A percentile compares a stretch with the other conserved stretches of the same genome.
Evolutionary conservation across 2,888 invertebrate genomes (phyloP).

Genomic region (Drosophila vallismaia): DNA sequence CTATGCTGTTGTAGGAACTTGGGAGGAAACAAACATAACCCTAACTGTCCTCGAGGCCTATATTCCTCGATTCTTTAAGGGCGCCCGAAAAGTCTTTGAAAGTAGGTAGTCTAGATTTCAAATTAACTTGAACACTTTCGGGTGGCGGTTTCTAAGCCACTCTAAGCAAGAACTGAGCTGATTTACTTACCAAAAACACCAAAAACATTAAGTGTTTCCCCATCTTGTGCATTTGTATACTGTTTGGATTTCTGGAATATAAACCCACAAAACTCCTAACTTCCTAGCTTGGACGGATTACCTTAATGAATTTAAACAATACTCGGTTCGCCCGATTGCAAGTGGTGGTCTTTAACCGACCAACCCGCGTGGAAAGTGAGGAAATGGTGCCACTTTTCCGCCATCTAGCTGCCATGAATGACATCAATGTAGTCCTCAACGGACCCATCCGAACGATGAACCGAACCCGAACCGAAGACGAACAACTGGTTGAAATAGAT

Average conservation of each 20-base stretch:
- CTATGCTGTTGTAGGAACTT: slow-evolving; percentile 93
- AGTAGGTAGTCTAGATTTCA: slow-evolving; percentile 22
- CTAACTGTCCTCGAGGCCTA: slow-evolving; percentile 92
- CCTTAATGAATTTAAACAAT: slow-evolving; percentile 87
- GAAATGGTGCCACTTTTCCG: slow-evolving; percentile 89
- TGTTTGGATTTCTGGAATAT: slow-evolving; percentile 3
- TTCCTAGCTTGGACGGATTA: slow-evolving; percentile 55
- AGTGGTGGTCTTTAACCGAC: slow-evolving; percentile 93
- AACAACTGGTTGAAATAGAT: slow-evolving; percentile 89
- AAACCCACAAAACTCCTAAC: slow-evolving; percentile 2
- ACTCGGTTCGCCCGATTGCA: slow-evolving; percentile 90
- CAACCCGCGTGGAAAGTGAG: slow-evolving; percentile 95
- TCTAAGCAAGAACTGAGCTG: neutral
- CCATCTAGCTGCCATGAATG: slow-evolving; percentile 73
- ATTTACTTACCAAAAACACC: slow-evolving; percentile 1
- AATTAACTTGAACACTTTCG: slow-evolving; percentile 31
- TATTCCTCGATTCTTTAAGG: slow-evolving; percentile 87
- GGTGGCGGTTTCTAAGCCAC: neutral
- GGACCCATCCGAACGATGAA: slow-evolving; percentile 49
- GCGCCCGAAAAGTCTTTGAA: slow-evolving; percentile 29
- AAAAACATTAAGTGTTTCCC: slow-evolving; percentile 20
- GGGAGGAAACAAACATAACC: slow-evolving; percentile 94
- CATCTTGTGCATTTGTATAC: slow-evolving; percentile 8
- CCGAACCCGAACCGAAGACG: slow-evolving; percentile 85
- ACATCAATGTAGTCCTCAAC: slow-evolving; percentile 86